A percentile compares a stretch with the other conserved stretches of the same genome.
phyloP scores from a whole-genome alignment of 2,113 vertebrate genomes.

The Amazona vittata region DNA sequence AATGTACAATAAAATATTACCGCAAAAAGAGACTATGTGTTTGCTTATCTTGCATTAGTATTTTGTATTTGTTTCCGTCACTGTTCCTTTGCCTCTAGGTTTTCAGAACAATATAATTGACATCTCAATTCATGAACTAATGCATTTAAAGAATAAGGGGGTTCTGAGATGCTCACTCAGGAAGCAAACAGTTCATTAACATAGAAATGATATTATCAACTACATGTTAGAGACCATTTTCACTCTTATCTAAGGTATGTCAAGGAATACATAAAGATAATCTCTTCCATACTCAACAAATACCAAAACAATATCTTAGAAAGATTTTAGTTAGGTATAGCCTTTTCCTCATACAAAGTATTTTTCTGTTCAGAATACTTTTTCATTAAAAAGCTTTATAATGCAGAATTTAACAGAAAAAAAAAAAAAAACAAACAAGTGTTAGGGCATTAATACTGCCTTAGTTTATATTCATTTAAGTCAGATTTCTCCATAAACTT shows the following conservation, averaged over 20 bases:
- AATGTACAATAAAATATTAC: background rate
- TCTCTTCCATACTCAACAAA: background rate
- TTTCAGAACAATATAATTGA: background rate
- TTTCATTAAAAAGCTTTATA: background rate
- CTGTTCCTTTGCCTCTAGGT: background rate
- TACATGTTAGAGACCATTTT: background rate
- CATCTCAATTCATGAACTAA: slow-evolving; percentile 12
- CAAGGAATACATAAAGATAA: background rate
- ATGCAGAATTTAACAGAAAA: background rate
- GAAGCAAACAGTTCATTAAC: background rate
- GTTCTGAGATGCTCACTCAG: background rate
- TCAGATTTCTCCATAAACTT: background rate
- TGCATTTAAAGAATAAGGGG: background rate
- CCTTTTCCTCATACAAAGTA: background rate
- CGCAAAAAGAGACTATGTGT: background rate
- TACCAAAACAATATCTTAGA: background rate
- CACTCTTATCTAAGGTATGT: background rate
- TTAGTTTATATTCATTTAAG: background rate
- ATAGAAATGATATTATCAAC: background rate
- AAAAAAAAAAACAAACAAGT: background rate
- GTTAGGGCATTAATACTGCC: background rate
- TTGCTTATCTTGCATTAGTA: background rate
- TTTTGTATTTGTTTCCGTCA: background rate
- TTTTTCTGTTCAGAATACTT: background rate
- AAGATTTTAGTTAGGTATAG: background rate